phyloP scores from a whole-genome alignment of 2,113 vertebrate genomes.

The Fulica atra region DNA sequence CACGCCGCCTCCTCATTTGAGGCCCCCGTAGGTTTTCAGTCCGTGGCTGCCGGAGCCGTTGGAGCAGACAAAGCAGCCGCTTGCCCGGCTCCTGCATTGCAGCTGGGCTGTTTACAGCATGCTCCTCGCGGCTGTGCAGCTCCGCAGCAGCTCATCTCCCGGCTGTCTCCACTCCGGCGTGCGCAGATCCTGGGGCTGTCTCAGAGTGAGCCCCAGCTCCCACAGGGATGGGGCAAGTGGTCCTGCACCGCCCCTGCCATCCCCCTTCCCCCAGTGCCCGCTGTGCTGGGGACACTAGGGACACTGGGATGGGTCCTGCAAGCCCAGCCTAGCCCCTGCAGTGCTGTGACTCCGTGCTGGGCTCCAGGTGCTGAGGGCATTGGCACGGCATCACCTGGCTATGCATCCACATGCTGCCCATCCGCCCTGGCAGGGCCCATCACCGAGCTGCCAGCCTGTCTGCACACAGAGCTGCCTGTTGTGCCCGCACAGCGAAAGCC shows the following conservation, averaged over 20 bases:
- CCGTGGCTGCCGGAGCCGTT: neutral
- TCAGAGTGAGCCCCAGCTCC: neutral
- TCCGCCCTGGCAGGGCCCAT: rapidly evolving
- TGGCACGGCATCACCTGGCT: rapidly evolving
- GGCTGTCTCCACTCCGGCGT: neutral
- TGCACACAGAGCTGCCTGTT: neutral
- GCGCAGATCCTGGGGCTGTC: neutral
- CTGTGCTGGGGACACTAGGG: neutral
- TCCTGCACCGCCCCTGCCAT: neutral
- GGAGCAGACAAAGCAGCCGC: slow-evolving; percentile 53
- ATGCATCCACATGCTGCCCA: rapidly evolving
- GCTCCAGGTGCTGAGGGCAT: neutral
- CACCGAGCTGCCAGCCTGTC: neutral
- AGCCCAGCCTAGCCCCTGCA: neutral
- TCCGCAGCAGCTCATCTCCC: neutral
- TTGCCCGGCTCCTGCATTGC: slow-evolving; percentile 63
- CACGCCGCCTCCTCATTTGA: neutral
- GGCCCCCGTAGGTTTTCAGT: neutral
- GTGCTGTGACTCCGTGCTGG: rapidly evolving
- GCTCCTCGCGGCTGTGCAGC: neutral
- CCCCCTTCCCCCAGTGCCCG: neutral
- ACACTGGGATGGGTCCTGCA: rapidly evolving
- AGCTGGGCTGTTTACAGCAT: slow-evolving; percentile 50
- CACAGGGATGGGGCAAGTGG: neutral
- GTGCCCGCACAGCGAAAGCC: neutral